phyloP scores from a whole-genome alignment of 2,113 vertebrate species.

The Miniopterus natalensis region DNA sequence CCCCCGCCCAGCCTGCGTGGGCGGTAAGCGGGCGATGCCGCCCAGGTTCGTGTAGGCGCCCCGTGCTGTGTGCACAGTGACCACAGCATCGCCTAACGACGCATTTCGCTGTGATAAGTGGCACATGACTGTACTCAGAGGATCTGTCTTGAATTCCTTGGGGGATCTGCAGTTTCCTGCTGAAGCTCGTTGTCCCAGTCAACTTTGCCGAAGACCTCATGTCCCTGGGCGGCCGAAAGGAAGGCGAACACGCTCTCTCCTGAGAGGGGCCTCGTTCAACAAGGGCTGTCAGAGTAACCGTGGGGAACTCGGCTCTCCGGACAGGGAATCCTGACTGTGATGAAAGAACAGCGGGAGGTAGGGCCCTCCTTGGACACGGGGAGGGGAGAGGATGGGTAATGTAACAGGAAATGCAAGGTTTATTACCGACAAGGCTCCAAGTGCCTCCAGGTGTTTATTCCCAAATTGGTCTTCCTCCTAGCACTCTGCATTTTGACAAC shows the following conservation, averaged over 20 bases:
- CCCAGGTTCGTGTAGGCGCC: background rate
- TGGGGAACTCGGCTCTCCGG: background rate
- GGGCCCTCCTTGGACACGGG: background rate
- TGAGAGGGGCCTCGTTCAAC: background rate
- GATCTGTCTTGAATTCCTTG: background rate
- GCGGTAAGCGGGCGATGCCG: background rate
- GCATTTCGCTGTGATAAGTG: background rate
- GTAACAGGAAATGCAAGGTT: background rate
- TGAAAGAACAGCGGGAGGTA: background rate
- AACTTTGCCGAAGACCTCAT: constrained; percentile 59
- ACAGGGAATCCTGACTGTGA: background rate
- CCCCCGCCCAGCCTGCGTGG: background rate
- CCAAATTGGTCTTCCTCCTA: background rate
- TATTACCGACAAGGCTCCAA: background rate
- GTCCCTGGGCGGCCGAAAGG: constrained; percentile 44
- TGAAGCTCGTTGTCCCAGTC: constrained; percentile 63
- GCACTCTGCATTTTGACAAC: background rate
- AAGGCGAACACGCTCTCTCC: background rate
- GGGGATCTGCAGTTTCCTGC: constrained; percentile 68
- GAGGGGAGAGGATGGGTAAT: background rate
- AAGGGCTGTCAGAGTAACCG: background rate
- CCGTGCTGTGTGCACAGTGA: background rate
- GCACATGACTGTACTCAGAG: background rate
- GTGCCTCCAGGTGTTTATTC: background rate
- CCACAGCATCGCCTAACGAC: background rate